phyloP scores from a whole-genome alignment of 2,888 invertebrate species.

The Graphium colonna region DNA sequence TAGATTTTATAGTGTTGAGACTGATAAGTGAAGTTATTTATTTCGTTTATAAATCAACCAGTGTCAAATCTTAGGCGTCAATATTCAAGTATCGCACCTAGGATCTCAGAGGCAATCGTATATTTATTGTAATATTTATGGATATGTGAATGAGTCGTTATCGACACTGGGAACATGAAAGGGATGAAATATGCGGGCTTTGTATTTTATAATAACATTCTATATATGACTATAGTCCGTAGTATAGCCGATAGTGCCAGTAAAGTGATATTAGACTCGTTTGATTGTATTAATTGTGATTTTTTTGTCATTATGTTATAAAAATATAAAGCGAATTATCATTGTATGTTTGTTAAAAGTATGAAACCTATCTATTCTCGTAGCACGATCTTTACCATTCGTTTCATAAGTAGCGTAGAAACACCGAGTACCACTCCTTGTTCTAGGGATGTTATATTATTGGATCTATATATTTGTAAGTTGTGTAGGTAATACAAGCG shows the following conservation, averaged over 20 bases:
- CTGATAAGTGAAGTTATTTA: conserved; percentile 78
- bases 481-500: conserved; percentile 3
- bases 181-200: conserved; percentile 4
- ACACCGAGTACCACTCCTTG: conserved; percentile 17
- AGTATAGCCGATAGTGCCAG: conserved; percentile 37
- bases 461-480: conserved; percentile 9
- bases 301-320: conserved; percentile 22
- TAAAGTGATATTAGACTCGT: conserved; percentile 39
- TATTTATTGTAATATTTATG: conserved; percentile 31
- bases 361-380: conserved; percentile 14
- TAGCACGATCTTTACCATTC: conserved; percentile 26
- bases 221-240: conserved; percentile 25
- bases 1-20: conserved; percentile 76
- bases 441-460: conserved; percentile 7
- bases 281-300: conserved; percentile 28
- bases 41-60: conserved; percentile 73
- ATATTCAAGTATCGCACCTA: conserved; percentile 38
- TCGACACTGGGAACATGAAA: conserved; percentile 12
- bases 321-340: conserved; percentile 10
- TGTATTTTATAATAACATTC: conserved; percentile 18
- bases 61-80: conserved; percentile 67
- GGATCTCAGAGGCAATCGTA: conserved; percentile 60
- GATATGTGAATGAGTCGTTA: conserved; percentile 3
- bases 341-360: conserved; percentile 3
- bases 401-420: conserved; percentile 14